Evolutionary conservation across 2,113 vertebrate species (phyloP).

Genomic region (Phocoena phocoena): DNA sequence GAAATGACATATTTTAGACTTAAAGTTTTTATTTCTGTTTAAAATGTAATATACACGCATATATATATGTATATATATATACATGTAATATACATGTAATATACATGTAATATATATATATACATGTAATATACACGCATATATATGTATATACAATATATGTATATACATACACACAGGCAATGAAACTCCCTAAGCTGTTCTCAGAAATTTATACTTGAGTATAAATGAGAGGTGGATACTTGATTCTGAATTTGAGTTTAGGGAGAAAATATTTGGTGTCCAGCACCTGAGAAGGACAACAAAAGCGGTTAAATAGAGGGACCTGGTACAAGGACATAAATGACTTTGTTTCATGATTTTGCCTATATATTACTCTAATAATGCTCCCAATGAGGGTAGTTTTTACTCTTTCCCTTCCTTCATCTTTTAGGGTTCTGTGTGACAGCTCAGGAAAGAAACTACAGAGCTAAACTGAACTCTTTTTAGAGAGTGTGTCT

Average conservation of each 20-base stretch:
- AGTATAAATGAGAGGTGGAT: background rate
- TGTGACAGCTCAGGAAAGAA: background rate
- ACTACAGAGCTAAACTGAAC: background rate
- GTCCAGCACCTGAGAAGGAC: background rate
- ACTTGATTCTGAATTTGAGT: background rate
- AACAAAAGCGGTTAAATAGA: background rate
- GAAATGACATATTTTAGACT: background rate
- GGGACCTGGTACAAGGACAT: background rate
- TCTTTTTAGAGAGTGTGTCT: conserved; percentile 5
- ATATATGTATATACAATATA: too few relatives aligned
- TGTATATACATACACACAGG: background rate
- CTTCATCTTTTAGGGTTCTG: background rate
- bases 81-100: too few relatives aligned
- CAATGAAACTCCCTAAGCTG: background rate
- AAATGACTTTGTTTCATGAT: background rate
- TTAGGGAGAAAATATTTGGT: background rate
- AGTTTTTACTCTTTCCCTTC: background rate
- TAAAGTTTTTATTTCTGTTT: background rate
- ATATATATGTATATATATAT: too few relatives aligned
- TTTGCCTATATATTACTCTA: background rate
- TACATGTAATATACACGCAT: background rate
- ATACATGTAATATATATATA: too few relatives aligned
- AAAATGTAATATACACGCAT: background rate
- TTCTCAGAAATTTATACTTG: background rate
- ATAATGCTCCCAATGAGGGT: background rate